Evolutionary conservation across 2,797 vertebrate genomes (phyloP), one percentile per base, ranked within the genome.

Genomic region (Menidia menidia): DNA sequence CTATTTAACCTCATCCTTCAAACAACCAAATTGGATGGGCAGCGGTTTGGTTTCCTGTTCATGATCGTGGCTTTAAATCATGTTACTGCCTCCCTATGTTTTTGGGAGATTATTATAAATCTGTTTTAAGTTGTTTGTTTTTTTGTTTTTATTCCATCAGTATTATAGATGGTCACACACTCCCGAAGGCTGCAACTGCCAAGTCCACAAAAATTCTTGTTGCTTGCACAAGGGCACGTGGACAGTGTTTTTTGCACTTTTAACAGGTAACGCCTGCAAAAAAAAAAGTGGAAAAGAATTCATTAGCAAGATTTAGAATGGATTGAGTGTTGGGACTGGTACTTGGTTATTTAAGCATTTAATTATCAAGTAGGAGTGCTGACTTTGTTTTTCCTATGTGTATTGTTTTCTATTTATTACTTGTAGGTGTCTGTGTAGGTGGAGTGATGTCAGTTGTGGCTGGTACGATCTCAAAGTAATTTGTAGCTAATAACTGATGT

Each of bases 371-470:
- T 80, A 75, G 67, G 12, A 77, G 61, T 64, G 31, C 80, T 68
- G 51, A 53, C 30, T 19, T 39, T 56, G 55, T 78, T 60, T 52
- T 69, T 56, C 44, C 41, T 85, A 84, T 68, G 73, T 57, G 41
- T 47, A 47, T 78, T 10, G 16, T 81, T 89, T 87, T 80, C 62
- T 90, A 89, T 93, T 89, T 92, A 87, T 91, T 90, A 64, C 59
- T 67, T 51, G 19, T 12, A 1, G 25, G 4, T 6, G 82, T 78
- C 25, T 82, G 78, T 88, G 56, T 80, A 78, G 64, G 52, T 71
- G 61, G 14, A 71, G 35, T 70, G 25, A 76, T 70, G 60, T 77
- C 16, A 50, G 39, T 60, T 82, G 61, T 70, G 73, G 63, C 35
- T 39, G 35, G 10, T 68, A 13, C 71, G 42, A 67, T 81, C 54